Percentiles rank a stretch among this genome's conserved stretches.
These are phyloP conservation scores for Empis stercorea DNA, from an alignment of 2,888 invertebrate species.

Conservation along the genomic window DNA sequence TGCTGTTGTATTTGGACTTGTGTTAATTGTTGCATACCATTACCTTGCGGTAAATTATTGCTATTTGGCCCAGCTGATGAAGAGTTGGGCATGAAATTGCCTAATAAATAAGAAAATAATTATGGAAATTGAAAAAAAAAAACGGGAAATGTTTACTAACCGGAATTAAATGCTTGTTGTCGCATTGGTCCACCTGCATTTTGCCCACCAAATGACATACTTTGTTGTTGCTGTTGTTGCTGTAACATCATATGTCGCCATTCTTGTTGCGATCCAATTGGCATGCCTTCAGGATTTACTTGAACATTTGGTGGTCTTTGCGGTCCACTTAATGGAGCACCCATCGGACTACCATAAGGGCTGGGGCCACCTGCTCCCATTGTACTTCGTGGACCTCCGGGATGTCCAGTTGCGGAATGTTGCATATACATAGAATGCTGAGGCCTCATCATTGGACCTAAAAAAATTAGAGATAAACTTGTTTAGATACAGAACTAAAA, in stretches of 20 bases:
- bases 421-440: slow-evolving; percentile 45
- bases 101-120: too few species aligned
- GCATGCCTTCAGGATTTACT: slow-evolving; percentile 44
- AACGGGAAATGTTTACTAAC: slow-evolving; percentile 13
- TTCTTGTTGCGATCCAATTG: slow-evolving; percentile 34
- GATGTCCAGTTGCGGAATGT: slow-evolving; percentile 27
- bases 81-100: slow-evolving; percentile 30
- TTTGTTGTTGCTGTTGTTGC: slow-evolving; percentile 39
- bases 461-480: slow-evolving; percentile 6
- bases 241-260: slow-evolving; percentile 39
- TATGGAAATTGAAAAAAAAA: not conserved
- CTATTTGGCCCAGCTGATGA: slow-evolving; percentile 21
- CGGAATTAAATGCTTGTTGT: slow-evolving; percentile 30
- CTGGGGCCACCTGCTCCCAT: slow-evolving; percentile 28
- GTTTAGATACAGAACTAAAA: slow-evolving; percentile 1
- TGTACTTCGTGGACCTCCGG: slow-evolving; percentile 25
- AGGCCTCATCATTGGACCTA: slow-evolving; percentile 56
- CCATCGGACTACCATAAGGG: slow-evolving; percentile 27
- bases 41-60: not conserved
- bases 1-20: slow-evolving; percentile 43
- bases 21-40: slow-evolving; percentile 29
- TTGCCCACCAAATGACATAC: slow-evolving; percentile 24
- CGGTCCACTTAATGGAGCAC: slow-evolving; percentile 38
- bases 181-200: slow-evolving; percentile 26
- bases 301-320: slow-evolving; percentile 46